Base-by-base conservation (phyloP, 2,113 vertebrate genomes). In the Anoura caudifer region DNA sequence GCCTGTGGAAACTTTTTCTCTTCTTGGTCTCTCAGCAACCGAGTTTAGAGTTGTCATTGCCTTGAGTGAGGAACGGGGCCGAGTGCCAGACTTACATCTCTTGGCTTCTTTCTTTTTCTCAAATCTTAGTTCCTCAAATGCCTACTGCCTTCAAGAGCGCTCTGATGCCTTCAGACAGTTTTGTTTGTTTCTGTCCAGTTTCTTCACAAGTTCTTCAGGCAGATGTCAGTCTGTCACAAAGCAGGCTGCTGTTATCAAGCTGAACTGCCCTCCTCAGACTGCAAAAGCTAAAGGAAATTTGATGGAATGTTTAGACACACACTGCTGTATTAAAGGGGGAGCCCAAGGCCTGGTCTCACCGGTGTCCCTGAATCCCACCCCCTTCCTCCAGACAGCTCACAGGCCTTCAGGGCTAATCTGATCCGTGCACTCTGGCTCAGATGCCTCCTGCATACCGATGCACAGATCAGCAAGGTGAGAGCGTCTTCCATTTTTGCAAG, bases 381-480 rank as follows among this genome's bases (percentile, higher is more conserved):
- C 19, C 28, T 87, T 43, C 80, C 59, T 26, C 33, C 41, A 80
- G 83, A 59, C 11, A 63, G 13, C 59, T 26, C 4, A 11, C 3
- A 2, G 22, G 45, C 50, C 20, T 28, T 14, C 81, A 52, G 80
- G 88, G 43, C 61, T 61, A 41, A 90, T 22, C 36, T 85, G 65
- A 77, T 45, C 70, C 36, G 4, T 52, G 10, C 41, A 33, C 67
- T 80, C 19, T 38, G 84, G 38, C 81, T 84, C 38, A 59, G 72
- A 81, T 72, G 41, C 47, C 52, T 80, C 19, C 38, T 50, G 72
- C 52, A 83, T 95, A 70, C 56, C 36, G 72, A 96, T 38, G 85
- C 65, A 63, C 52, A 73, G 92, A 95, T 67, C 70, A 92, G 41
- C 47, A 63, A 82, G 65, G 72, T 79, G 84, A 97, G 72, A 91